Base-by-base conservation (phyloP, 2,113 vertebrate species). In the Rostratula benghalensis region DNA sequence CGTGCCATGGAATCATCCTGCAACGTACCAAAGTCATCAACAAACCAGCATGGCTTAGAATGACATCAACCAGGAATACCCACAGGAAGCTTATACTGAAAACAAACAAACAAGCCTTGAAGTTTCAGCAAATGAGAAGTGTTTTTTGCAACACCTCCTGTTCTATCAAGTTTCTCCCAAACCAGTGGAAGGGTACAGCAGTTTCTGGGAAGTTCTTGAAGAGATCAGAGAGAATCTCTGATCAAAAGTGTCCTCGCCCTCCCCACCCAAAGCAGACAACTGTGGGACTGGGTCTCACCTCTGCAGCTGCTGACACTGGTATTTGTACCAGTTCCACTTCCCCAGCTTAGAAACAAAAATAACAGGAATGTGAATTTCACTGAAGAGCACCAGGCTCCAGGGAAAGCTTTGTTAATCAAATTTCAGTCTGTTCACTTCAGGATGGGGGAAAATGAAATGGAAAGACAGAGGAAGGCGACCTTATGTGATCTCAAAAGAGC, bases 141-240 rank as follows among this genome's bases (percentile, higher is more conserved):
- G 19, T 45, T 0, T 54, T 86, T 46, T 76, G 28, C 50, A 94
- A 91, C 3, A 21, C 6, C 21, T 78, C 33, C 48, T 51, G n/a
- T 46, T 83, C 43, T 69, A 6, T 37, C 14, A 28, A 46, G 23
- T 74, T 75, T 30, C 23, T 23, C 45, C 35, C 45, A 73, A 65
- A 13, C 7, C 81, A 77, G 8, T 3, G 8, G 33, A 87, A 51
- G 16, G 28, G n/a, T 68, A 35, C 1, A 7, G 76, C 10, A 33
- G 59, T 30, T 35, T 54, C 30, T 33, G 59, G 28, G 24, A 54
- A 8, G 7, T 37, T 68, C 54, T 7, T 37, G 22, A 37, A 76
- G 33, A 57, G n/a, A n/a, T n/a, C n/a, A n/a, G 80, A 0, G 7
- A 11, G 2, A 7, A 76, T 43, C 76, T 64, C 43, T 2, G 0